Conservation (phyloP, 2,797 vertebrate genomes). For the Characodon lateralis region DNA sequence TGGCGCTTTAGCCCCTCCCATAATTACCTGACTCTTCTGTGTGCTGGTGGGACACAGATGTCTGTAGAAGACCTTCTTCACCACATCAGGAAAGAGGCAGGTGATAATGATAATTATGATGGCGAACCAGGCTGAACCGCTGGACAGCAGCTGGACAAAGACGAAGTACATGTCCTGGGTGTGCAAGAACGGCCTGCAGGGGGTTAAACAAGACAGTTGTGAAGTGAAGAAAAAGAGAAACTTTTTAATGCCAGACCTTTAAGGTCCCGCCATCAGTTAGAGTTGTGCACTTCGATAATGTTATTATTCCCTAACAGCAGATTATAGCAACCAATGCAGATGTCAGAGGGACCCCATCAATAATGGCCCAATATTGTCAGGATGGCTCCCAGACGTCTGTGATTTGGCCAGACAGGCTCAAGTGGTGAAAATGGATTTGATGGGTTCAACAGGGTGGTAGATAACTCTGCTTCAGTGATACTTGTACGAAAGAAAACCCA, state of each 20-base stretch:
- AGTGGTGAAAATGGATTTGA: conserved; percentile 23
- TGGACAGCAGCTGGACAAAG: conserved; percentile 94
- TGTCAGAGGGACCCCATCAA: conserved; percentile 29
- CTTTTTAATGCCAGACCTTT: neutral
- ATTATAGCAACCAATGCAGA: conserved; percentile 22
- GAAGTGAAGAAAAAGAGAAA: neutral
- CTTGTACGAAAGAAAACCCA: neutral
- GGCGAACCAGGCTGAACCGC: conserved; percentile 96
- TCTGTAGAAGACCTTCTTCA: conserved; percentile 95
- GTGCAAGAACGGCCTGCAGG: conserved; percentile 92
- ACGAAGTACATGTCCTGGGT: conserved; percentile 99
- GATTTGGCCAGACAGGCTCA: conserved; percentile 2
- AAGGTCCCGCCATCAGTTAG: conserved; percentile 5
- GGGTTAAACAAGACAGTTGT: neutral
- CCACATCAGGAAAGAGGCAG: conserved; percentile 92
- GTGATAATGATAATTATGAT: conserved; percentile 92
- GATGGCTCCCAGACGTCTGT: conserved; percentile 31
- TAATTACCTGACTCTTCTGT: conserved; percentile 94
- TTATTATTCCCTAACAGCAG: conserved; percentile 17
- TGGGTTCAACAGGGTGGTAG: neutral
- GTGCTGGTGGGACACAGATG: conserved; percentile 92
- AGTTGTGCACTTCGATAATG: conserved; percentile 14
- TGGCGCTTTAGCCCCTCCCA: neutral
- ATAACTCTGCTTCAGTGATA: conserved; percentile 3
- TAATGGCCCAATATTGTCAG: conserved; percentile 17